These are phyloP conservation scores for Sarcophaga bullata DNA, from an alignment of 1,140 invertebrate genomes.

Conservation along the genomic window DNA sequence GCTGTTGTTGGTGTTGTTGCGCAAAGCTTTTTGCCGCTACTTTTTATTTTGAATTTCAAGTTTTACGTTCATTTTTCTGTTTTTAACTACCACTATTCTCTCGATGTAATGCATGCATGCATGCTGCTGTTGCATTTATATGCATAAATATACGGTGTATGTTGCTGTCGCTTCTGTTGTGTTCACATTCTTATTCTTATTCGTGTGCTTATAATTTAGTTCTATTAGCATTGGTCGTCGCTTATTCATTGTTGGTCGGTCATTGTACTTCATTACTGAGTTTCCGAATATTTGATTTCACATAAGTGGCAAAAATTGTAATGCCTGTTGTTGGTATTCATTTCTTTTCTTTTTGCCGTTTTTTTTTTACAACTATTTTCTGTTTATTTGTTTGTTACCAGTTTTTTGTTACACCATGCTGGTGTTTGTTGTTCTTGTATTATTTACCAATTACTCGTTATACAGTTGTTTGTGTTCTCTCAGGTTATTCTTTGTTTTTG, in stretches of 20 bases:
- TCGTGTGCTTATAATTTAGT: too few species aligned
- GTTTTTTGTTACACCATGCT: neutral
- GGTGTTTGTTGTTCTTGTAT: too few species aligned
- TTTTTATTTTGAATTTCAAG: slow-evolving; percentile 17
- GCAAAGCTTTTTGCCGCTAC: neutral
- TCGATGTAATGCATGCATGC: neutral
- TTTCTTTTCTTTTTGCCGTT: neutral
- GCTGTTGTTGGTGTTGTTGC: neutral
- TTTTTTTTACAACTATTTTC: neutral
- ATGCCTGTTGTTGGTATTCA: neutral
- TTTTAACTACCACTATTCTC: neutral
- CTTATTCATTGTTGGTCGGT: neutral
- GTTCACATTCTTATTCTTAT: neutral
- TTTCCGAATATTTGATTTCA: slow-evolving; percentile 26
- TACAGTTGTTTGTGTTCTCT: neutral
- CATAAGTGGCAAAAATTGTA: neutral
- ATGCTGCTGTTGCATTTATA: neutral
- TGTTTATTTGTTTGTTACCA: neutral
- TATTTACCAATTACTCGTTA: neutral
- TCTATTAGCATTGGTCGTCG: too few species aligned
- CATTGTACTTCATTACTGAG: slow-evolving; percentile 14
- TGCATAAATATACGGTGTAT: neutral
- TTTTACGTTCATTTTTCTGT: slow-evolving; percentile 8
- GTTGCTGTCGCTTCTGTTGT: neutral
- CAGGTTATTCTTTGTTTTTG: neutral